A percentile compares a stretch with the other conserved stretches of the same genome.
Evolutionary conservation across 2,113 vertebrate genomes (phyloP).

Genomic region (Martes martes): DNA sequence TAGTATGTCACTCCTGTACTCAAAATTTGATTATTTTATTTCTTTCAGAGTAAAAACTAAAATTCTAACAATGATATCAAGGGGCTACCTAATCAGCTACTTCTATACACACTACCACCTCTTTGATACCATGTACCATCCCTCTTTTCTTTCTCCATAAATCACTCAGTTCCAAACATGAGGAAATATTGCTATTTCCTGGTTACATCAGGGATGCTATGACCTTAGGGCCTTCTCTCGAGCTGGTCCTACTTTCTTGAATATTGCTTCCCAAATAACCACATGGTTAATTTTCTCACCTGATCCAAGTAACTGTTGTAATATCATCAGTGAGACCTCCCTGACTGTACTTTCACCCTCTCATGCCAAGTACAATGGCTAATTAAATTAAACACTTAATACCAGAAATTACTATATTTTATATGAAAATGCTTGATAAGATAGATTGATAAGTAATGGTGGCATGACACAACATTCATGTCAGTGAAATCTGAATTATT

Average conservation of each 20-base stretch:
- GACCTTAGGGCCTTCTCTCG: neutral
- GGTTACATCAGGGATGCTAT: neutral
- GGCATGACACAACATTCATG: neutral
- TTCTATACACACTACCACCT: neutral
- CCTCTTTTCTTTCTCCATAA: neutral
- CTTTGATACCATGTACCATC: neutral
- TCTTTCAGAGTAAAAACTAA: neutral
- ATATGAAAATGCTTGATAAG: neutral
- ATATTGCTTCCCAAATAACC: neutral
- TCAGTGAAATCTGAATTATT: neutral
- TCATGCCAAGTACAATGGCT: neutral
- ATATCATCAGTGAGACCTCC: neutral
- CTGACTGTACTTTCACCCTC: neutral
- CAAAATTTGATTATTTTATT: neutral
- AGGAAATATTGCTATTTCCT: neutral
- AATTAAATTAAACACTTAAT: neutral
- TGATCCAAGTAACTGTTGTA: neutral
- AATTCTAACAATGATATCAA: neutral
- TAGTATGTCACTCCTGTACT: neutral
- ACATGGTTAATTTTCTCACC: neutral
- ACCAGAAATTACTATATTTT: neutral
- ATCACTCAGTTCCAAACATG: neutral
- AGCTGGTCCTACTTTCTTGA: neutral
- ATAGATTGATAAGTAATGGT: neutral
- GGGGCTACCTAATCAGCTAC: neutral